phyloP scores from a whole-genome alignment of 2,797 vertebrate genomes.

The Sitta carolinensis region DNA sequence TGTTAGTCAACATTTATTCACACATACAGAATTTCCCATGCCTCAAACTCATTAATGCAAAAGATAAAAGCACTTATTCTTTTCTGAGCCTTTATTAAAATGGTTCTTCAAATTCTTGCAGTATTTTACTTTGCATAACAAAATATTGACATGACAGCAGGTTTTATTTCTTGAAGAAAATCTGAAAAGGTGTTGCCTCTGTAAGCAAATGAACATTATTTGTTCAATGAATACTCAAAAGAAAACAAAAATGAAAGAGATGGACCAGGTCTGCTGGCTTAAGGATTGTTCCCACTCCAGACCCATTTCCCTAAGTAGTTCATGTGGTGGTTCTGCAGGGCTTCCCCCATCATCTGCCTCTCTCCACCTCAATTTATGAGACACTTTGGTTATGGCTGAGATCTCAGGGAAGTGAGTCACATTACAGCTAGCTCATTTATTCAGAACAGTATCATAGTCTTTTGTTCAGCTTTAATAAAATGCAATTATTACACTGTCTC shows the following conservation, averaged over 20 bases:
- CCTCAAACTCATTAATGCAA: background rate
- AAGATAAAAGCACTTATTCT: background rate
- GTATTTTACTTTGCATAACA: background rate
- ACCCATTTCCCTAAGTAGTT: background rate
- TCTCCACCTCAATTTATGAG: background rate
- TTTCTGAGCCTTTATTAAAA: background rate
- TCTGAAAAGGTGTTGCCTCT: background rate
- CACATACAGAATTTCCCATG: background rate
- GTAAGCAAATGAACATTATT: background rate
- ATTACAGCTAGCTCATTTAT: slow-evolving; percentile 13
- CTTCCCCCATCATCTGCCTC: background rate
- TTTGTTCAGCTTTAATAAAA: slow-evolving; percentile 45
- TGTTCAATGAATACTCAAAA: background rate
- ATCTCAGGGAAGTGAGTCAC: background rate
- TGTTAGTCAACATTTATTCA: background rate
- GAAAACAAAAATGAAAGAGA: background rate
- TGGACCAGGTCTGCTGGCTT: background rate
- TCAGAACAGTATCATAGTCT: background rate
- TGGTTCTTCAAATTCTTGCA: background rate
- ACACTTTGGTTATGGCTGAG: background rate
- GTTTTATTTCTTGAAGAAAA: background rate
- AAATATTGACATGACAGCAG: background rate
- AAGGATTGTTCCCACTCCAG: background rate
- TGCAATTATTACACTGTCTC: slow-evolving; percentile 23
- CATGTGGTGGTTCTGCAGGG: background rate